Conservation (phyloP, 2,888 invertebrate genomes). For the Parascotia fuliginaria region DNA sequence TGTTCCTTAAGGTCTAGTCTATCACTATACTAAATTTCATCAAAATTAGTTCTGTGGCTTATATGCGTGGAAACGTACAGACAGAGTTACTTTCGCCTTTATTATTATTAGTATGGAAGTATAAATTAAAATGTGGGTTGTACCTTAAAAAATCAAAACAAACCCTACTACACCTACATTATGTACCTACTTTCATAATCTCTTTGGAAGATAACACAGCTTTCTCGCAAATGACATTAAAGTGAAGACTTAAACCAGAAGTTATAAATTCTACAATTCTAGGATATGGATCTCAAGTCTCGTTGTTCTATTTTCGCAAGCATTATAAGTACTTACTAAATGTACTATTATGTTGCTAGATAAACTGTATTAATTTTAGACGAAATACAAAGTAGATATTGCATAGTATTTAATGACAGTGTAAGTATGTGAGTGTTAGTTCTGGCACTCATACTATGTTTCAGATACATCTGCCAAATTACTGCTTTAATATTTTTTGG, state of each 20-base stretch:
- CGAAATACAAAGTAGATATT: neutral
- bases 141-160: too few relatives aligned
- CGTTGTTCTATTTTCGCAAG: conserved; percentile 4
- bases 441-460: conserved; percentile 3
- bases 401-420: neutral
- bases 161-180: too few relatives aligned
- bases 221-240: too few relatives aligned
- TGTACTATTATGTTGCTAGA: neutral
- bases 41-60: too few relatives aligned
- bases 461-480: conserved; percentile 6
- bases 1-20: too few relatives aligned
- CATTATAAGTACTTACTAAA: neutral
- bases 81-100: neutral
- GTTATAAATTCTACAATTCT: too few relatives aligned
- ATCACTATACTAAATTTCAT: too few relatives aligned
- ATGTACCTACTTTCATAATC: too few relatives aligned
- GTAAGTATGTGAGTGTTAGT: neutral
- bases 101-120: neutral
- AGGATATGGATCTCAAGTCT: neutral
- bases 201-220: too few relatives aligned
- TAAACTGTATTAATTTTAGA: conserved; percentile 8
- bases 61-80: too few relatives aligned
- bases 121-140: too few relatives aligned
- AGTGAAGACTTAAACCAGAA: too few relatives aligned
- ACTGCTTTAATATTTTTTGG: neutral